A percentile compares a stretch with the other conserved stretches of the same genome.
These are phyloP conservation scores for Carcharodon carcharias DNA, from an alignment of 2,797 vertebrate genomes.

Conservation along the genomic window DNA sequence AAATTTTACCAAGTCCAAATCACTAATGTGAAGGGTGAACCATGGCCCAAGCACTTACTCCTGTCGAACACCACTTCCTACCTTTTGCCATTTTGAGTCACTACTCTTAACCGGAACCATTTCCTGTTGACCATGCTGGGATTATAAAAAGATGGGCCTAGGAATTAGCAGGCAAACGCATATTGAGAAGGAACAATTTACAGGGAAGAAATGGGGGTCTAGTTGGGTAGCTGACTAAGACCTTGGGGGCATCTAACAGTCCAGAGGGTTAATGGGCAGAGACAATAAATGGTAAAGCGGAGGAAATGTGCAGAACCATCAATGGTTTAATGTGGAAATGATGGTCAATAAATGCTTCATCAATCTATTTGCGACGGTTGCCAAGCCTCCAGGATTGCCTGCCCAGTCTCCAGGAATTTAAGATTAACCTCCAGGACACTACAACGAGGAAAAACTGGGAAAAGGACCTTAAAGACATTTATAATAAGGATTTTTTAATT, in stretches of 20 bases:
- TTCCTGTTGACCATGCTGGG: no score
- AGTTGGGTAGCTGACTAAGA: no score
- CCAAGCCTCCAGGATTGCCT: no score
- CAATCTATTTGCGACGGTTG: background rate
- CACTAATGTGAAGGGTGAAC: background rate
- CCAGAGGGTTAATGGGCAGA: no score
- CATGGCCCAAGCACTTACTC: background rate
- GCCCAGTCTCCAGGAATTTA: no score
- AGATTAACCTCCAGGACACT: no score
- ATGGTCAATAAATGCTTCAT: background rate
- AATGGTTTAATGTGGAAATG: background rate
- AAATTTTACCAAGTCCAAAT: background rate
- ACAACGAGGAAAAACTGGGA: no score
- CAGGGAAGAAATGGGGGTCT: background rate
- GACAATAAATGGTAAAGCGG: background rate
- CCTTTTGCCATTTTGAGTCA: background rate
- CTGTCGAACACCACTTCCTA: background rate
- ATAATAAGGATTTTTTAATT: no score
- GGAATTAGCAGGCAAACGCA: background rate
- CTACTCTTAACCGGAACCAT: background rate
- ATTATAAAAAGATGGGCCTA: no score
- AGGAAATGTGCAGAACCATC: background rate
- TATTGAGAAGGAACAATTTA: background rate
- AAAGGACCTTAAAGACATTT: no score
- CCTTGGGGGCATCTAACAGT: no score